Base-by-base conservation (phyloP, 2,113 vertebrate genomes). In the Grammomys surdaster region DNA sequence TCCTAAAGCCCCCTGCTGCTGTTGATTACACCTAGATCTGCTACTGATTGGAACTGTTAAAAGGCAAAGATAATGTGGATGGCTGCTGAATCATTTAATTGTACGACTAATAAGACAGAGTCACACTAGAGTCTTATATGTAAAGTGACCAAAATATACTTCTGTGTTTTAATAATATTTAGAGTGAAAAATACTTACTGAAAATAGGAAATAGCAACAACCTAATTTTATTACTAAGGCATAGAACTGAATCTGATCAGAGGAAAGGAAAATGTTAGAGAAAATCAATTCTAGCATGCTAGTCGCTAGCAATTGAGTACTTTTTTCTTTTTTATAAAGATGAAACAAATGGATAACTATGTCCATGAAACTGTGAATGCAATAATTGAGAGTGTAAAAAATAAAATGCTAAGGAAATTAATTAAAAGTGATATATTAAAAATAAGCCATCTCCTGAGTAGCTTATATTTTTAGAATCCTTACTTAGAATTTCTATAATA, bases 1-100 rank as follows among this genome's bases (percentile, higher is more conserved):
- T 99, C 98, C 98, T 98, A 97, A 98, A 98, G 95, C 98, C 98
- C 99, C 99, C 98, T 98, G 98, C 99, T 99, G 99, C 98, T 99
- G 99, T 99, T 99, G 99, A 99, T 99, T 99, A 98, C 99, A 99
- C 98, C 99, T 99, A 98, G 99, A 98, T 98, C 98, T 99, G 98
- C 98, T 97, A 98, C 98, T 99, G 99, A 99, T 99, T 99, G 98
- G 98, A 99, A 98, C 98, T 98, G 98, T 98, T 98, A 99, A 99
- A 99, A 99, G 98, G 98, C 98, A 98, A 96, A 98, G 98, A 98
- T 97, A 98, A 98, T 97, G 98, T 98, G 98, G 97, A 98, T 98
- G 98, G 98, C 97, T 99, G 98, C 98, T 98, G 98, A 99, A 98
- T 99, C 98, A 98, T 98, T 98, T 98, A 98, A 98, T 99, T 98